Conservation (phyloP, 2,888 invertebrate species). For the Tenthredo amoena region DNA sequence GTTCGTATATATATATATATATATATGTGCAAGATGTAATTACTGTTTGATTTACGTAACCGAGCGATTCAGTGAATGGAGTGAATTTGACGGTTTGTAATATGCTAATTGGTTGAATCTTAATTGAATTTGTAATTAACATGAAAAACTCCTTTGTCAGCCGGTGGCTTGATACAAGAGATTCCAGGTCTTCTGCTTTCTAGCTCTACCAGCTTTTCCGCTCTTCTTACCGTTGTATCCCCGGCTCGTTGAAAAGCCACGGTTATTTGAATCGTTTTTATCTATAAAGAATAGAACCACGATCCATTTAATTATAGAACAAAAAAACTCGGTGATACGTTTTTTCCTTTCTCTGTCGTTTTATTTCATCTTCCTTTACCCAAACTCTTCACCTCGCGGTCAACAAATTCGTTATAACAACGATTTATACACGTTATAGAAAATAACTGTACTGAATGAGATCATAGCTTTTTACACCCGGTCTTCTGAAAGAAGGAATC, state of each 20-base stretch:
- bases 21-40: background rate
- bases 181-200: slow-evolving; percentile 16
- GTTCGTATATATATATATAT: too few relatives aligned
- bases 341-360: background rate
- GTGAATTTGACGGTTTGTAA: slow-evolving; percentile 18
- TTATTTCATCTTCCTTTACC: background rate
- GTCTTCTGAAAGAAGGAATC: background rate
- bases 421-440: background rate
- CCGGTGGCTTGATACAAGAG: background rate
- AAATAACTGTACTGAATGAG: background rate
- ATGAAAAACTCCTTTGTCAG: background rate
- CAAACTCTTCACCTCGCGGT: background rate
- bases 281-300: background rate
- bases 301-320: background rate
- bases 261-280: background rate
- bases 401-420: background rate
- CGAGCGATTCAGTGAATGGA: background rate
- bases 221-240: background rate
- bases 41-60: slow-evolving; percentile 31
- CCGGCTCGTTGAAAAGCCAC: background rate
- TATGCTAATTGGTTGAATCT: slow-evolving; percentile 24
- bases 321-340: background rate
- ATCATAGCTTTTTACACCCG: too few relatives aligned
- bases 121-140: slow-evolving; percentile 34
- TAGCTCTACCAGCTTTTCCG: background rate